Percentiles rank a stretch among this genome's conserved stretches.
Evolutionary conservation across 2,888 invertebrate genomes (phyloP).

Genomic region (Hypena proboscidalis): DNA sequence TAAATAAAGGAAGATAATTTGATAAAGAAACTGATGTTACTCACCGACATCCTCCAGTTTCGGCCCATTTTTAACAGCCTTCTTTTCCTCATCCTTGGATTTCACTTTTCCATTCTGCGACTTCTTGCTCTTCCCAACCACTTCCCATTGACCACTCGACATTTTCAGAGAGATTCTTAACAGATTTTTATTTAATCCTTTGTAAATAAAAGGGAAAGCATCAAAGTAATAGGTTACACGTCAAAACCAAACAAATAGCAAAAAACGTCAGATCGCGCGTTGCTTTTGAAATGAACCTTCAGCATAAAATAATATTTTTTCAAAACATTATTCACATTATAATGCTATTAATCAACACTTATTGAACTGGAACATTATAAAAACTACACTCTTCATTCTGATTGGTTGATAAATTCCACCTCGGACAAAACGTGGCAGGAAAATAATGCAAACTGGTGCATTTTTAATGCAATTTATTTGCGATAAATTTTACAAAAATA

Average conservation of each 20-base stretch:
- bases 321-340: not conserved
- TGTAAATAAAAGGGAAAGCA: constrained; percentile 73
- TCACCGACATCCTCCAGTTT: constrained; percentile 92
- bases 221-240: constrained; percentile 70
- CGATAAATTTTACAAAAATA: not conserved
- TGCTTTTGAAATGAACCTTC: not conserved
- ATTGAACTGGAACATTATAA: constrained; percentile 21
- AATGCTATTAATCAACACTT: constrained; percentile 15
- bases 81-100: constrained; percentile 86
- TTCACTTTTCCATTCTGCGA: constrained; percentile 81
- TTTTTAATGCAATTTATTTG: constrained; percentile 6
- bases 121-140: constrained; percentile 88
- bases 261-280: constrained; percentile 32
- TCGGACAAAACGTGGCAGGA: constrained; percentile 78
- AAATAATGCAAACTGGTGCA: constrained; percentile 12
- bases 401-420: constrained; percentile 76
- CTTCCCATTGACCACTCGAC: constrained; percentile 88
- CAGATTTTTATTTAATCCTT: constrained; percentile 54
- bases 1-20: constrained; percentile 14
- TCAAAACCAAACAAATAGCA: constrained; percentile 74
- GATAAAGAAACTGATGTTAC: constrained; percentile 56
- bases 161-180: constrained; percentile 55
- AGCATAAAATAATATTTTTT: constrained; percentile 4
- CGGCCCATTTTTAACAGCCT: constrained; percentile 86
- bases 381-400: constrained; percentile 42